Base-by-base conservation (phyloP, 2,888 invertebrate genomes). In the Nephrotoma flavescens region DNA sequence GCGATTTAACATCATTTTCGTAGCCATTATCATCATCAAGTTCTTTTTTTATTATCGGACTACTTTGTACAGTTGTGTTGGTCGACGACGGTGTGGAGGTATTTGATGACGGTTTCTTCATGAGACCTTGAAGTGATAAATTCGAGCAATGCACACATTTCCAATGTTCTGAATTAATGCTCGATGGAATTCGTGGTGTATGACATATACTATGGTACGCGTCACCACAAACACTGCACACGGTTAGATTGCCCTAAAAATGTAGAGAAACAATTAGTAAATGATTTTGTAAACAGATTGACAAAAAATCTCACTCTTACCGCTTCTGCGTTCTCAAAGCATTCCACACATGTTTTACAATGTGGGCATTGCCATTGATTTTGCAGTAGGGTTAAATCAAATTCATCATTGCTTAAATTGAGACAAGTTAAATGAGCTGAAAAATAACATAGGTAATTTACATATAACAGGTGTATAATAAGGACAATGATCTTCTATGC, bases 181-280 rank as follows among this genome's bases (percentile, higher is more conserved):
- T 92, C 87, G 93, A 93, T 4, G 92, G 91, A 88, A 96, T 93
- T 83, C 93, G 93, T 4, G 97, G 97, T 47, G 93, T 92, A 89
- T 97, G 97, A 89, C 97, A 98, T 45, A 93, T 92, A 88, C 95
- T 93, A 91, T 98, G 98, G 90, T 96, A 98, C 4, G 95, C 95
- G 91, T 97, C 96, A 84, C 96, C 96, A 90, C 98, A 98, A 45
- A 94, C 94, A 89, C 95, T 95, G 91, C 98, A 97, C 83, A 96
- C 96, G 47, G 96, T 93, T 89, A 97, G 91, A 42, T 94, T 92
- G 87, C 95, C 95, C 95, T 96, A 91, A 86, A 92, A 92, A 3
- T 47, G 44, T 85, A 85, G 12, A 71, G 31, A 87, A 1, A 42
- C 42, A 84, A 84, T 84, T 42, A 42, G n/a, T 84, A 15, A 0